Conservation (phyloP, 1,140 invertebrate genomes). For the Drosophila chauvacae region DNA sequence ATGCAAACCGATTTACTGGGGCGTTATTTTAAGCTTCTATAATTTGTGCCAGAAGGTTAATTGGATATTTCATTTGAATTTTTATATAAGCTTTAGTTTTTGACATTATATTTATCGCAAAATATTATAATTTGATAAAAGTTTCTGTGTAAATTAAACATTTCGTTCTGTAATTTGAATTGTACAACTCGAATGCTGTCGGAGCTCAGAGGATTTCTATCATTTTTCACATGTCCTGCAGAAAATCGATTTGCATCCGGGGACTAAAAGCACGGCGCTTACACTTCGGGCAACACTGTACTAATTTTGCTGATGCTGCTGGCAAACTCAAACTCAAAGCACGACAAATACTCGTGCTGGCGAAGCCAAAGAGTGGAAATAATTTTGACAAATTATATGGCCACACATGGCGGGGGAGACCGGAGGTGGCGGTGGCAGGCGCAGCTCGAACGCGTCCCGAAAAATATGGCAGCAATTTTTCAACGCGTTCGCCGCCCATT, state of each 20-base stretch:
- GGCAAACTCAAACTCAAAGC: constrained; percentile 54
- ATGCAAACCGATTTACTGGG: constrained; percentile 31
- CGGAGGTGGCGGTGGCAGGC: background rate
- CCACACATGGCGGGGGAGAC: constrained; percentile 27
- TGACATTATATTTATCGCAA: too few relatives aligned
- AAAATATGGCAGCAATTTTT: constrained; percentile 75
- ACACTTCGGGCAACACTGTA: constrained; percentile 47
- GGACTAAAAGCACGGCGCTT: constrained; percentile 66
- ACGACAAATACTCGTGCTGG: constrained; percentile 47
- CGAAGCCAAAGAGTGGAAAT: constrained; percentile 61
- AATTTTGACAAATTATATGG: constrained; percentile 67
- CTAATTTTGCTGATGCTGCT: constrained; percentile 68
- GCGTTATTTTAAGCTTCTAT: background rate
- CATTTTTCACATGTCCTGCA: background rate
- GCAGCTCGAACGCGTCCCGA: constrained; percentile 49
- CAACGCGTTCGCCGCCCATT: constrained; percentile 48
- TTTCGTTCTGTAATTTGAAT: background rate
- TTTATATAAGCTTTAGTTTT: background rate
- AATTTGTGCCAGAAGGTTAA: background rate
- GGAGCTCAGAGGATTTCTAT: background rate
- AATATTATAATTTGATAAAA: background rate
- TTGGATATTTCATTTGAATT: background rate
- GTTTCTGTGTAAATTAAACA: background rate
- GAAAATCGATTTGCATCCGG: constrained; percentile 36
- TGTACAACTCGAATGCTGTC: background rate